Percentiles rank a stretch among this genome's conserved stretches.
Conservation (phyloP, 2,113 vertebrate genomes). For the Xenotilapia leptura region DNA sequence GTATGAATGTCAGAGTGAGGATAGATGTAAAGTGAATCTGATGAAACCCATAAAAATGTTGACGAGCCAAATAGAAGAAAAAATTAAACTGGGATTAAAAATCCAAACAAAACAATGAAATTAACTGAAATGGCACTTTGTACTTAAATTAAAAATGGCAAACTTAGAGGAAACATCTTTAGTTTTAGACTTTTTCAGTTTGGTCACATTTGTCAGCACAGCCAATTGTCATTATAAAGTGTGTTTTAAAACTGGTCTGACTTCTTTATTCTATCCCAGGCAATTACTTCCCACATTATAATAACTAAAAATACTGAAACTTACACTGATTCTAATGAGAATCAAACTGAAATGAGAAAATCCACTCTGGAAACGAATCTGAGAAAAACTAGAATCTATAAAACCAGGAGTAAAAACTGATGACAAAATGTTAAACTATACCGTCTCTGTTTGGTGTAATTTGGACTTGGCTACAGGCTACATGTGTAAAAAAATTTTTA, state of each 20-base stretch:
- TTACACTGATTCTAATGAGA: neutral
- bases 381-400: neutral
- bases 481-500: fast-evolving
- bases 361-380: neutral
- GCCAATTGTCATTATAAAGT: neutral
- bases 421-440: neutral
- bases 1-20: neutral
- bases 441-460: neutral
- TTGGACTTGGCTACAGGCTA: neutral
- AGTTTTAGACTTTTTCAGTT: neutral
- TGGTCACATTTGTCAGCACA: neutral
- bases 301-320: neutral
- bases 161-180: neutral
- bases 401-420: neutral
- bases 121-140: neutral
- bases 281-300: neutral
- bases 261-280: neutral
- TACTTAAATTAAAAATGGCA: neutral
- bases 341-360: neutral
- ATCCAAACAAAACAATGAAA: neutral
- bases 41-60: neutral
- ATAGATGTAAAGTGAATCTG: neutral
- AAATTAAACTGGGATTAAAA: neutral
- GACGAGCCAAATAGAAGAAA: neutral
- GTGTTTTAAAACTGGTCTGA: neutral